phyloP scores from a whole-genome alignment of 2,797 vertebrate genomes.

The Amphiprion clarkii region DNA sequence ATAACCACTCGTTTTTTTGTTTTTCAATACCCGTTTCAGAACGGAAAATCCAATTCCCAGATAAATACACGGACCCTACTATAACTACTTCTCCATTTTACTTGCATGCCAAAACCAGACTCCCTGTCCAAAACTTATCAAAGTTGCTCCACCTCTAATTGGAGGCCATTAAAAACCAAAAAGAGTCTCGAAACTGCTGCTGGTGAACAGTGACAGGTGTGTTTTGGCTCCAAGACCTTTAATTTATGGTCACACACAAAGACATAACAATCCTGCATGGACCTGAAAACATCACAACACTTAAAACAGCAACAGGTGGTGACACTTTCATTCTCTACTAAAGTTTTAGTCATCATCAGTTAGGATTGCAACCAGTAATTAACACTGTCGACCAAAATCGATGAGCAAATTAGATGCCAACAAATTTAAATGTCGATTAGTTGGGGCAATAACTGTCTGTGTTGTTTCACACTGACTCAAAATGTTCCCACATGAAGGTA shows the following conservation, averaged over 20 bases:
- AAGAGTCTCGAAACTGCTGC: slow-evolving; percentile 19
- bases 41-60: too few species aligned
- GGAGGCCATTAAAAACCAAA: slow-evolving; percentile 54
- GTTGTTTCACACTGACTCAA: too few species aligned
- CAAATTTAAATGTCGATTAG: too few species aligned
- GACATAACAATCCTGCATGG: not conserved
- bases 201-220: slow-evolving; percentile 32
- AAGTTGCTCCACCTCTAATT: slow-evolving; percentile 55
- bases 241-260: slow-evolving; percentile 18
- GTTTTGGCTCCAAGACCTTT: slow-evolving; percentile 11
- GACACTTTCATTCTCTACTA: not conserved
- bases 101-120: slow-evolving; percentile 3
- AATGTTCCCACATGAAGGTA: too few species aligned
- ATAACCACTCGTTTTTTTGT: too few species aligned
- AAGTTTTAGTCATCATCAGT: not conserved
- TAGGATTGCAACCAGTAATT: not conserved
- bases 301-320: not conserved
- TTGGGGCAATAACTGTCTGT: too few species aligned
- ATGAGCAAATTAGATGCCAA: too few species aligned
- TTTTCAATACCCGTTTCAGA: too few species aligned
- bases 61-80: too few species aligned
- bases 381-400: too few species aligned
- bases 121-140: slow-evolving; percentile 47
- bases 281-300: slow-evolving; percentile 7
- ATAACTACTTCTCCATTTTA: slow-evolving; percentile 4